Evolutionary conservation across 1,140 invertebrate species (phyloP).

Genomic region (Nomia melanderi): DNA sequence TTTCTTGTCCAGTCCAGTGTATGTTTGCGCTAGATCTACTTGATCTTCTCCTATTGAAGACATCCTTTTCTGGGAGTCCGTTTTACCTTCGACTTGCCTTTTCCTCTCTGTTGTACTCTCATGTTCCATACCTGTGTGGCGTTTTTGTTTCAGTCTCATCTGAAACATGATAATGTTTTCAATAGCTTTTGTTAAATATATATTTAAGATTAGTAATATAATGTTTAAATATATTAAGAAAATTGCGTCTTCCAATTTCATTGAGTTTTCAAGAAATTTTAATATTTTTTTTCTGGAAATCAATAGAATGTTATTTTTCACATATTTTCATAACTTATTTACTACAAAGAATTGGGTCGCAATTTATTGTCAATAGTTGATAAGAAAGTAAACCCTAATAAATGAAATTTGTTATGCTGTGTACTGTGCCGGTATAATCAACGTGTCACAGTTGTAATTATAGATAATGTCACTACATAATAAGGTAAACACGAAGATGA

Average conservation of each 20-base stretch:
- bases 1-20: constrained; percentile 83
- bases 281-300: too few relatives aligned
- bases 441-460: too few relatives aligned
- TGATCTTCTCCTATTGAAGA: constrained; percentile 74
- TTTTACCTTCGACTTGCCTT: constrained; percentile 66
- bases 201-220: too few relatives aligned
- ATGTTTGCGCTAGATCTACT: constrained; percentile 80
- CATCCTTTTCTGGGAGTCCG: constrained; percentile 68
- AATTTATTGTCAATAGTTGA: too few relatives aligned
- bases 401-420: background rate
- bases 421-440: too few relatives aligned
- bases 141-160: constrained; percentile 68
- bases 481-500: background rate
- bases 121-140: constrained; percentile 62
- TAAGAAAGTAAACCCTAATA: background rate
- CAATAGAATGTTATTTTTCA: too few relatives aligned
- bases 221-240: too few relatives aligned
- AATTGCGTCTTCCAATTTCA: too few relatives aligned
- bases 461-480: too few relatives aligned
- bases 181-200: background rate
- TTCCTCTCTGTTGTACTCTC: constrained; percentile 67
- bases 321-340: too few relatives aligned
- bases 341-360: too few relatives aligned
- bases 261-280: too few relatives aligned
- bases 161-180: constrained; percentile 24